A percentile compares a stretch with the other conserved stretches of the same genome.
These are phyloP conservation scores for Amphipyra berbera DNA, from an alignment of 2,888 invertebrate species.

Conservation along the genomic window DNA sequence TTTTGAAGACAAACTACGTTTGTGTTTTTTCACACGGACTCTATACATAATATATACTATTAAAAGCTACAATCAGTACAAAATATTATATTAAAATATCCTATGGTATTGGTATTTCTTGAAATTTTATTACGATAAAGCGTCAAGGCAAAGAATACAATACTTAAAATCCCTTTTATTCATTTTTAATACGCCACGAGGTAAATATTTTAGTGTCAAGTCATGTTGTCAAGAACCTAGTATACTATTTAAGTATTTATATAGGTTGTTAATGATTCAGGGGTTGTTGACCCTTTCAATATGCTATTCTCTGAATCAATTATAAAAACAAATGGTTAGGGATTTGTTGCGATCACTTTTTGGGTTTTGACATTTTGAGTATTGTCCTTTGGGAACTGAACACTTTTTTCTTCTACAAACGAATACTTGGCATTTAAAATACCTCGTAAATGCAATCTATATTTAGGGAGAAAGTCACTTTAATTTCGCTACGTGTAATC, in stretches of 20 bases:
- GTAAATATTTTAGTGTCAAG: slow-evolving; percentile 16
- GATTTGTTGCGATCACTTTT: too few species aligned
- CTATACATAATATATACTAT: not conserved
- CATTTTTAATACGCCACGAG: slow-evolving; percentile 20
- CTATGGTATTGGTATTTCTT: not conserved
- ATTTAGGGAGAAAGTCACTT: too few species aligned
- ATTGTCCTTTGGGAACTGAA: too few species aligned
- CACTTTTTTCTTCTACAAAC: too few species aligned
- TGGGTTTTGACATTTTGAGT: too few species aligned
- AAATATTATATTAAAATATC: not conserved
- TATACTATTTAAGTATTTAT: slow-evolving; percentile 20
- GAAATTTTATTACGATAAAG: slow-evolving; percentile 7
- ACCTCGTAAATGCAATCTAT: too few species aligned
- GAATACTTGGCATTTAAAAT: too few species aligned
- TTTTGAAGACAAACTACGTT: not conserved
- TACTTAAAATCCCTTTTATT: slow-evolving; percentile 20
- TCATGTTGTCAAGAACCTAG: slow-evolving; percentile 24
- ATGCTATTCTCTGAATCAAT: too few species aligned
- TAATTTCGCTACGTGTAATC: too few species aligned
- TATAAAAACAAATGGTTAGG: too few species aligned
- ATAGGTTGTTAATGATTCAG: slow-evolving; percentile 32
- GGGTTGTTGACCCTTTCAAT: not conserved
- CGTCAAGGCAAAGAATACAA: slow-evolving; percentile 6
- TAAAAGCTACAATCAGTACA: not conserved
- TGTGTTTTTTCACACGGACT: not conserved